These are phyloP conservation scores for Amblyjoppa fuscipennis DNA, from an alignment of 2,888 invertebrate species.

Conservation along the genomic window DNA sequence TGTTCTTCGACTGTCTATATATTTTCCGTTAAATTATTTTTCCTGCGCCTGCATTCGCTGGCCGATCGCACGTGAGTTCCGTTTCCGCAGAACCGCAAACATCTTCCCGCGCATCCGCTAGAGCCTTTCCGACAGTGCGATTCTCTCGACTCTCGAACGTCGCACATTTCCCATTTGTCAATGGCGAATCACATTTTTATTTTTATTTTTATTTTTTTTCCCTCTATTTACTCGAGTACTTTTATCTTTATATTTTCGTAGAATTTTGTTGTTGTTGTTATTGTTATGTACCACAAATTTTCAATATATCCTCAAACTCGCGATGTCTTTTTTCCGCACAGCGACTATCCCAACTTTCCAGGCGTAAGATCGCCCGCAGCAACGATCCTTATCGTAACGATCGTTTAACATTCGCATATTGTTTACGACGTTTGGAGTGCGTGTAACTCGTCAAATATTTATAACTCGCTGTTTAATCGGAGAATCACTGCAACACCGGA, in stretches of 20 bases:
- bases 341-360: constrained; percentile 53
- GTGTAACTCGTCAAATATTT: constrained; percentile 47
- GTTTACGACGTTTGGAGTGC: constrained; percentile 28
- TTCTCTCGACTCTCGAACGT: background rate
- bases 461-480: constrained; percentile 63
- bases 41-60: background rate
- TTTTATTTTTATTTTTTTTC: too few species aligned
- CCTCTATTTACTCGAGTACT: background rate
- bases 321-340: constrained; percentile 60
- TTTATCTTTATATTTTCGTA: background rate
- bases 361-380: constrained; percentile 50
- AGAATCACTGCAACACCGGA: constrained; percentile 47
- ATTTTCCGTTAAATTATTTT: background rate
- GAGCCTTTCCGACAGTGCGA: background rate
- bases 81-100: background rate
- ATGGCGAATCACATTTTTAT: background rate
- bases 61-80: background rate
- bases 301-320: constrained; percentile 40
- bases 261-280: background rate
- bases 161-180: background rate
- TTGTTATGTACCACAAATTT: background rate
- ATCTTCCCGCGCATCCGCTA: background rate
- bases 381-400: constrained; percentile 60
- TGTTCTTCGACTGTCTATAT: background rate
- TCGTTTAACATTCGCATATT: constrained; percentile 66